A percentile compares a stretch with the other conserved stretches of the same genome.
Evolutionary conservation across 2,888 invertebrate genomes (phyloP).

Genomic region (Embidobia sp.): DNA sequence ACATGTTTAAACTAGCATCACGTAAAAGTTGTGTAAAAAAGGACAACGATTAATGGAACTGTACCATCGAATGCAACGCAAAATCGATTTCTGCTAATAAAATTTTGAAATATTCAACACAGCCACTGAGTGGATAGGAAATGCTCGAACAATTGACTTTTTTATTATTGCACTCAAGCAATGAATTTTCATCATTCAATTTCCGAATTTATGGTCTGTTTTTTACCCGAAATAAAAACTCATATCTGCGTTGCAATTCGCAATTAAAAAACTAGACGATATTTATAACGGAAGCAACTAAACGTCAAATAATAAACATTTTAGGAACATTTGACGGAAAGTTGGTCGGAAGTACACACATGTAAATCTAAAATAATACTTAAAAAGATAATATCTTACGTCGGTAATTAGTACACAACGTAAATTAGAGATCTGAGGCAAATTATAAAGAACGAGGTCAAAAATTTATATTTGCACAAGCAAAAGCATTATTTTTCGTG

Average conservation of each 20-base stretch:
- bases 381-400: slow-evolving; percentile 64
- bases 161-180: slow-evolving; percentile 36
- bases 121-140: slow-evolving; percentile 17
- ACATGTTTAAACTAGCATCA: slow-evolving; percentile 23
- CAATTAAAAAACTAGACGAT: neutral
- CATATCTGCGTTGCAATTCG: slow-evolving; percentile 34
- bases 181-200: neutral
- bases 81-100: slow-evolving; percentile 1
- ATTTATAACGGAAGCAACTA: slow-evolving; percentile 9
- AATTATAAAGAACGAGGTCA: too few relatives aligned
- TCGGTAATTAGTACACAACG: too few relatives aligned
- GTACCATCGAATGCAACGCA: slow-evolving; percentile 26
- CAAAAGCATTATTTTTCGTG: slow-evolving; percentile 49
- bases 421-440: too few relatives aligned
- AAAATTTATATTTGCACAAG: too few relatives aligned
- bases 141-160: neutral
- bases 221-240: too few relatives aligned
- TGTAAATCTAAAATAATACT: slow-evolving; percentile 16
- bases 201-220: too few relatives aligned
- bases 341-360: slow-evolving; percentile 3
- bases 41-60: slow-evolving; percentile 21
- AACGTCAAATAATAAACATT: slow-evolving; percentile 12
- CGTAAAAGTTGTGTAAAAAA: too few relatives aligned
- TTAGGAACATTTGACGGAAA: slow-evolving; percentile 31
- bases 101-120: slow-evolving; percentile 28